Evolutionary conservation across 2,113 vertebrate genomes (phyloP), one percentile per base, ranked within the genome.

Genomic region (Nycticebus coucang): DNA sequence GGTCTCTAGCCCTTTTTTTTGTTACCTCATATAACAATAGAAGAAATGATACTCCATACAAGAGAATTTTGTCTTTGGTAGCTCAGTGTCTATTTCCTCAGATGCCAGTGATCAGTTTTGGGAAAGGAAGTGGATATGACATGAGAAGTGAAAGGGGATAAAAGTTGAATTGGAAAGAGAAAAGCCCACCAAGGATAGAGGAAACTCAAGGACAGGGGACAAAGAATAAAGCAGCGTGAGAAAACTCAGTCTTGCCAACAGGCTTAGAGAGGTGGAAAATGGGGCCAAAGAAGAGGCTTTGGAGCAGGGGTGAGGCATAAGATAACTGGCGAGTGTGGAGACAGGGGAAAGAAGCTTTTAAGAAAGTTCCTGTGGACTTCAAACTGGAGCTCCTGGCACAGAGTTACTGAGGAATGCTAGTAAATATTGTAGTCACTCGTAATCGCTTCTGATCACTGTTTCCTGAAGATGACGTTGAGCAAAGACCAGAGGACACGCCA

Each of bases 401-500:
- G 22, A 21, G n/a, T 57, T 22, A 18, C 1, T 50, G n/a, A 80
- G n/a, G 18, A 72, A 14, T 1, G 0, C 8, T 50, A 30, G 33
- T 18, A 35, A 78, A 35, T 28, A 68, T 1, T 66, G 28, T 7
- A 0, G 10, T 74, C 5, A 9, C 71, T 72, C 45, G 19, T 26
- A 17, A 11, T 50, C 33, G 18, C 66, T 75, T 9, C 30, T 17
- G 45, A 30, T 2, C 3, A 7, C 75, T 89, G 35, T 45, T 37
- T 41, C 24, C 35, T 26, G 5, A 21, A 4, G 22, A 11, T 10
- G n/a, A 80, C 13, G 10, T 28, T 62, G 12, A 91, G n/a, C 2
- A 45, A 62, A 60, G 55, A 4, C 13, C 5, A 22, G 22, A 11
- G 57, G 30, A 41, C 0, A 0, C 2, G 24, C 2, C 8, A 30